Conservation (phyloP, 2,888 invertebrate species). For the Heliconius aoede region DNA sequence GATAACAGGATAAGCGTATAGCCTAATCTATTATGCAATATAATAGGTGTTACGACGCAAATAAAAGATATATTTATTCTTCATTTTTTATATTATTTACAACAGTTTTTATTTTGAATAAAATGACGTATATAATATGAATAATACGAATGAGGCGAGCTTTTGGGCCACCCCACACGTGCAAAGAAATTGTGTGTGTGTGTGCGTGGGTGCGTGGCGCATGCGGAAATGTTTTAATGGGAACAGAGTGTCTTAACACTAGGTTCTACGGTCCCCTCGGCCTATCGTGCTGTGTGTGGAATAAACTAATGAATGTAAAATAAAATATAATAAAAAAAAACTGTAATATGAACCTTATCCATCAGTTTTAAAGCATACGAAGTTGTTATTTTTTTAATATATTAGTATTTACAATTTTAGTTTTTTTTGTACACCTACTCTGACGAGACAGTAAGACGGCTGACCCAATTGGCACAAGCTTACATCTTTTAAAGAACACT, state of each 20-base stretch:
- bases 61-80: background rate
- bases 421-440: constrained; percentile 62
- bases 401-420: constrained; percentile 43
- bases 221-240: background rate
- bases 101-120: too few species aligned
- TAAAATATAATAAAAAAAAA: too few species aligned
- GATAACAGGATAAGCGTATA: background rate
- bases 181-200: too few species aligned
- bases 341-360: too few species aligned
- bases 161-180: too few species aligned
- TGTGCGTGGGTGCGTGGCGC: too few species aligned
- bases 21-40: constrained; percentile 5
- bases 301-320: too few species aligned
- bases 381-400: constrained; percentile 24
- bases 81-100: background rate
- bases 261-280: background rate
- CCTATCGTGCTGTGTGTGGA: background rate
- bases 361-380: background rate
- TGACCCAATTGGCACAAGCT: constrained; percentile 76
- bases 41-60: background rate
- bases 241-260: background rate
- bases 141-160: too few species aligned
- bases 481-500: constrained; percentile 60
- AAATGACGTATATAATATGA: too few species aligned
- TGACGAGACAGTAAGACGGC: constrained; percentile 59